These are phyloP conservation scores for Tympanoctomys barrerae DNA, from an alignment of 2,797 vertebrate genomes.

Conservation along the genomic window DNA sequence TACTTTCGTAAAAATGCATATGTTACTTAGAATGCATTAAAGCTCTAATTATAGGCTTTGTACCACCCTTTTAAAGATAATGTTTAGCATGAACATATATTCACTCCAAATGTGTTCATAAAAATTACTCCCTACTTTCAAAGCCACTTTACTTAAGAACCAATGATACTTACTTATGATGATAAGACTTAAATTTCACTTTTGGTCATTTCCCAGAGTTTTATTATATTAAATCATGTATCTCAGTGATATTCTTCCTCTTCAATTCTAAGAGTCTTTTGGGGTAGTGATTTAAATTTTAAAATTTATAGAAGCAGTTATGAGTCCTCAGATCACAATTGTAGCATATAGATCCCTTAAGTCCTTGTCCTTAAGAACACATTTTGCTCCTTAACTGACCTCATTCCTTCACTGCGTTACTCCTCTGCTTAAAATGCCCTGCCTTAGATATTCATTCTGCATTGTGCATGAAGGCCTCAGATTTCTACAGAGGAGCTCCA, in stretches of 20 bases:
- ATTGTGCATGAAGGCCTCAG: neutral
- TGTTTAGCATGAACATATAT: constrained; percentile 69
- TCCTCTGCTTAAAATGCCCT: neutral
- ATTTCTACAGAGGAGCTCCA: too few species aligned
- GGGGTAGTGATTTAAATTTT: constrained; percentile 47
- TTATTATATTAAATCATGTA: constrained; percentile 61
- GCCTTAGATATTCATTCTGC: neutral
- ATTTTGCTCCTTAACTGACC: neutral
- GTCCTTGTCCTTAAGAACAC: constrained; percentile 18
- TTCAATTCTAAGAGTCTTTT: constrained; percentile 22
- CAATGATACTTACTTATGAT: constrained; percentile 54
- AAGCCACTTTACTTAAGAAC: constrained; percentile 53
- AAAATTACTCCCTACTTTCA: constrained; percentile 62
- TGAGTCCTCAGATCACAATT: constrained; percentile 27
- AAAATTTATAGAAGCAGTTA: constrained; percentile 37
- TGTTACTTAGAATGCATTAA: constrained; percentile 70
- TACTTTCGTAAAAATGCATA: constrained; percentile 47
- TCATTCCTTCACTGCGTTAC: neutral
- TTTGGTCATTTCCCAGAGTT: constrained; percentile 65
- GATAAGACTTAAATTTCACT: constrained; percentile 26
- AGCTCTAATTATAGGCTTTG: constrained; percentile 51
- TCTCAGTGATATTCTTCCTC: constrained; percentile 40
- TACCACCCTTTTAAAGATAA: constrained; percentile 65
- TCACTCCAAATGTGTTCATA: constrained; percentile 61
- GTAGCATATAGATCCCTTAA: neutral